Evolutionary conservation across 1,140 invertebrate genomes (phyloP).

Genomic region (Drosophila teissieri): DNA sequence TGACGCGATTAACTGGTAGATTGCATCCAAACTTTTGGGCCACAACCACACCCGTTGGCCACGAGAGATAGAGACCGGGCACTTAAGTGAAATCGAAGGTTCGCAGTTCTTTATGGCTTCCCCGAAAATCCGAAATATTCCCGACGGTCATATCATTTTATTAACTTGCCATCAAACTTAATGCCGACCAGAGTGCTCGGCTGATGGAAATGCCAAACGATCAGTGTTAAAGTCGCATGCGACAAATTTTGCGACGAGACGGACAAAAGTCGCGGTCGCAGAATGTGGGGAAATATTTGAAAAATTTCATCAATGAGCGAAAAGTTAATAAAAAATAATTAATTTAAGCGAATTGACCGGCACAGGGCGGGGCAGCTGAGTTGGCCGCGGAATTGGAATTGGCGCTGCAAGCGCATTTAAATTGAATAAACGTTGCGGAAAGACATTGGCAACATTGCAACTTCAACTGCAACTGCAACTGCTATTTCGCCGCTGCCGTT

Average conservation of each 20-base stretch:
- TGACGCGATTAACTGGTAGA: conserved; percentile 76
- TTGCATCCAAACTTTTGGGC: not conserved
- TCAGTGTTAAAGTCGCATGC: conserved; percentile 70
- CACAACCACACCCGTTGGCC: conserved; percentile 56
- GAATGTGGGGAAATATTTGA: conserved; percentile 70
- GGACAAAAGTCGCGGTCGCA: not conserved
- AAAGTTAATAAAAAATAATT: conserved; percentile 83
- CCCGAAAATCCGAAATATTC: conserved; percentile 45
- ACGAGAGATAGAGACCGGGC: not conserved
- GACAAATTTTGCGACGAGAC: conserved; percentile 66
- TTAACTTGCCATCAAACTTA: conserved; percentile 70
- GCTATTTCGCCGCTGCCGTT: conserved; percentile 62
- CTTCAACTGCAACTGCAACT: conserved; percentile 37
- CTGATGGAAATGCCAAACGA: conserved; percentile 36
- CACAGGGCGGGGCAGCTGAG: conserved; percentile 50
- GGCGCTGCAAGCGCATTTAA: conserved; percentile 78
- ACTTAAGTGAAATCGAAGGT: conserved; percentile 31
- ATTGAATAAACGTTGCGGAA: conserved; percentile 79
- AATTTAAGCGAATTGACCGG: conserved; percentile 64
- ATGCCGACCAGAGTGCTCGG: conserved; percentile 14
- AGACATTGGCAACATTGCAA: conserved; percentile 44
- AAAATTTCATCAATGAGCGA: conserved; percentile 81
- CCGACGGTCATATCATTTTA: conserved; percentile 66
- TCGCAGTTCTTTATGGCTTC: conserved; percentile 32
- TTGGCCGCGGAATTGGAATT: conserved; percentile 50